Evolutionary conservation across 2,888 invertebrate genomes (phyloP), one percentile per base, ranked within the genome.

Genomic region (Pycnomerus fuliginosus): DNA sequence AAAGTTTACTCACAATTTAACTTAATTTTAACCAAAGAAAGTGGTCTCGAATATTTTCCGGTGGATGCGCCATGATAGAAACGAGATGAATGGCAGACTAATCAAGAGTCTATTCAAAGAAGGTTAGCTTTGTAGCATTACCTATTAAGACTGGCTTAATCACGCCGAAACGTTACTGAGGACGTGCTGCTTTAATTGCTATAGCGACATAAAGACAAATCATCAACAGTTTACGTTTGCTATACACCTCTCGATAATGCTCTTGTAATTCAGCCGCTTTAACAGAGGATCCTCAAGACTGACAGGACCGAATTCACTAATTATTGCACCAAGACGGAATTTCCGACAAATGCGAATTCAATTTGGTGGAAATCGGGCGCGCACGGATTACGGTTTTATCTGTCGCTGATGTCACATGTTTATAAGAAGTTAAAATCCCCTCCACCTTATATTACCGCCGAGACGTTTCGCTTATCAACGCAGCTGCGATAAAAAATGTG

Each of bases 381-480:
- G 35, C 42, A 36, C 33, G 27, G 40, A 31, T 38, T 15, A 30
- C 31, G 10, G 37, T 38, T 37, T 46, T 44, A 45, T 40, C 44
- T 51, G 50, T 47, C 48, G 50, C 45, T 42, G 44, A 44, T 44
- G 32, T 44, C 44, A 36, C 37, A 48, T 52, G 43, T 44, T 47
- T 39, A 43, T 48, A 56, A 44, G 36, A 28, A 23, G 23, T 20
- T 52, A 53, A 44, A 52, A 48, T 49, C 11, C 42, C 35, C 48
- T 52, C 56, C 48, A 56, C 48, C 57, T 55, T 56, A 58, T 55
- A 58, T 57, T 60, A 53, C 53, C 53, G 54, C 47, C 44, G 54
- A n/a, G n/a, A n/a, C n/a, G n/a, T n/a, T 44, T 44, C 16, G 41
- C 56, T 56, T 60, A 58, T 58, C 57, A 38, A 42, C 34, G 51